These are phyloP conservation scores for Trematocara unimaculatum DNA, from an alignment of 2,113 vertebrate species.

Conservation along the genomic window DNA sequence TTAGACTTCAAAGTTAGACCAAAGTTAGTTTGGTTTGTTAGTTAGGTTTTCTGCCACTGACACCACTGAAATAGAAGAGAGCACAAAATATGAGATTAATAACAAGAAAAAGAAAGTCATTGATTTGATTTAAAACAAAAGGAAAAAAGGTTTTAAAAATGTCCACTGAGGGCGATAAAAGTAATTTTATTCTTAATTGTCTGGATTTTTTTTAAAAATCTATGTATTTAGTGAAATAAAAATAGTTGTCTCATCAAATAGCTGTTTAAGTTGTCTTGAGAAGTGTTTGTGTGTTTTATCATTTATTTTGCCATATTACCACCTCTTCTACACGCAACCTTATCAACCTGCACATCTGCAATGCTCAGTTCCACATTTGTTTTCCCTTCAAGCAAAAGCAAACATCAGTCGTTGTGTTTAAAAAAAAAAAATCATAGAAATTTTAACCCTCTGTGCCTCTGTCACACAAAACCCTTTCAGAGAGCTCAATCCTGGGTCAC, in stretches of 20 bases:
- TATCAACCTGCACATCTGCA: neutral
- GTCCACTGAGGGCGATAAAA: no score
- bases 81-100: neutral
- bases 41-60: neutral
- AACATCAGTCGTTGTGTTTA: neutral
- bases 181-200: no score
- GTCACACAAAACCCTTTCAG: neutral
- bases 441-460: rapidly evolving
- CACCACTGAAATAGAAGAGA: neutral
- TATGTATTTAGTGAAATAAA: neutral
- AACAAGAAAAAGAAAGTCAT: neutral
- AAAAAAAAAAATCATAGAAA: neutral
- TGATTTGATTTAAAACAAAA: neutral
- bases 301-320: neutral
- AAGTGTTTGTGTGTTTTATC: neutral
- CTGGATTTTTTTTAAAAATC: neutral
- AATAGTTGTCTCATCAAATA: neutral
- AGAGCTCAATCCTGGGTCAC: rapidly evolving
- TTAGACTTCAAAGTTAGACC: neutral
- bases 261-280: neutral
- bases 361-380: neutral
- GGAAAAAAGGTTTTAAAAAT: rapidly evolving
- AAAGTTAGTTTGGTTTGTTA: neutral
- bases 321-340: neutral
- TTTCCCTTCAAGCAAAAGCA: neutral